phyloP scores from a whole-genome alignment of 2,113 vertebrate genomes.

The Miniopterus natalensis region DNA sequence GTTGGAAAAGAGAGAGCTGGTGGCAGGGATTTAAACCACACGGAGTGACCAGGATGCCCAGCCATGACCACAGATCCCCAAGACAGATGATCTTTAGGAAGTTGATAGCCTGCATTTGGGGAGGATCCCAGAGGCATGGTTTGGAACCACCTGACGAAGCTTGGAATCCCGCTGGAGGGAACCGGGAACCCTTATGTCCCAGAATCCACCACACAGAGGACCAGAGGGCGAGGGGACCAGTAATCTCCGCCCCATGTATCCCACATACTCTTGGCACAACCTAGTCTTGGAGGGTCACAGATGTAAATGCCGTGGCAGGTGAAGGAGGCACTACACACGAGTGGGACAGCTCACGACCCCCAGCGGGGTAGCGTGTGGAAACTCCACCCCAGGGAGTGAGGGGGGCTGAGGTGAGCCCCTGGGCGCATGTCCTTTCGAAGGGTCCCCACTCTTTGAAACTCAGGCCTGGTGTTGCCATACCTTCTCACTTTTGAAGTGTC shows the following conservation, averaged over 20 bases:
- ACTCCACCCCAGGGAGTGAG: neutral
- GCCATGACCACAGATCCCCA: neutral
- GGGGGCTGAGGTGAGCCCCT: neutral
- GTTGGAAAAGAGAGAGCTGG: neutral
- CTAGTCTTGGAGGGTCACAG: neutral
- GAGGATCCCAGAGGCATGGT: constrained; percentile 61
- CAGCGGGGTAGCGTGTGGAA: neutral
- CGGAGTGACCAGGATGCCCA: neutral
- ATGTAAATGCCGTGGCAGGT: neutral
- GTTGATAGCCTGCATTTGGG: constrained; percentile 28
- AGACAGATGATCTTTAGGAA: neutral
- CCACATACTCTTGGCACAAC: neutral
- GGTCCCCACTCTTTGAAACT: neutral
- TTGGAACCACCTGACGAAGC: constrained; percentile 24
- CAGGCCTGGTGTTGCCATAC: neutral
- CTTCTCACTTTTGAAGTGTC: neutral
- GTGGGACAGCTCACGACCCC: neutral
- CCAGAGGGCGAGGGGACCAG: neutral
- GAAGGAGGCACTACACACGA: neutral
- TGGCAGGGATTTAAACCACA: neutral
- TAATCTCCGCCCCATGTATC: neutral
- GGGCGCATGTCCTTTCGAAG: neutral
- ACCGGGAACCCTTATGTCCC: neutral
- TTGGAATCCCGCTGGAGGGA: neutral
- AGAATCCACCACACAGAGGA: constrained; percentile 4